Evolutionary conservation across 2,888 invertebrate genomes (phyloP).

Genomic region (Netelia melanura): DNA sequence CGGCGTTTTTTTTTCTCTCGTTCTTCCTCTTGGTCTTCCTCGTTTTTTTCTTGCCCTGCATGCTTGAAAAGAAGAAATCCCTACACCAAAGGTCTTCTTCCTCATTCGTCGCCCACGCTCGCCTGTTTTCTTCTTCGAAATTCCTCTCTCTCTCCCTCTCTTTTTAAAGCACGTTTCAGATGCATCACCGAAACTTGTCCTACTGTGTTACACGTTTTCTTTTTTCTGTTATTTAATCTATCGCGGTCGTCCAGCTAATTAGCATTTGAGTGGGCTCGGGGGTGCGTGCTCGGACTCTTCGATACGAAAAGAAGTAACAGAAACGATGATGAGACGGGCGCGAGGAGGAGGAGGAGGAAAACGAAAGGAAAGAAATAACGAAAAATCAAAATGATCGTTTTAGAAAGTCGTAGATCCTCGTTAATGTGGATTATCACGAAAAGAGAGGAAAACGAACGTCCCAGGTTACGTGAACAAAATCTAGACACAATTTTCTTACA

Average conservation of each 20-base stretch:
- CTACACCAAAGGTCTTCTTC: slow-evolving; percentile 27
- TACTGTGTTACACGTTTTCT: slow-evolving; percentile 48
- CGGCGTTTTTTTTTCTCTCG: not conserved
- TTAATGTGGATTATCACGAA: no score
- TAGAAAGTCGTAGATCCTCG: no score
- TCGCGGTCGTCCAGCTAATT: slow-evolving; percentile 31
- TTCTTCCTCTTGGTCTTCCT: not conserved
- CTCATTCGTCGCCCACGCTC: slow-evolving; percentile 42
- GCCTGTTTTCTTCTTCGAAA: slow-evolving; percentile 36
- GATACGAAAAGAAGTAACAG: not conserved
- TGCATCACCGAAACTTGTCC: slow-evolving; percentile 50
- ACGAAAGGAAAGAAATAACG: not conserved
- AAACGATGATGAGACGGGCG: not conserved
- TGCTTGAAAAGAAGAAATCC: slow-evolving; percentile 3
- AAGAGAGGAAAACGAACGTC: no score
- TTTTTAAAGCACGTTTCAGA: slow-evolving; percentile 2
- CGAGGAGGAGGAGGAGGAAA: not conserved
- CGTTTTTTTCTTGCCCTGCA: not conserved
- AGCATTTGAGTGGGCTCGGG: slow-evolving; percentile 45
- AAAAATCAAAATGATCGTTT: not conserved
- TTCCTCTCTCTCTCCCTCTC: slow-evolving; percentile 2
- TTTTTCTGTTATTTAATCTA: slow-evolving; percentile 48
- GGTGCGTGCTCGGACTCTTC: slow-evolving; percentile 53
- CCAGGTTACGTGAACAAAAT: no score
- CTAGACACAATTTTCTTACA: no score